These are phyloP conservation scores for Acrobasis consociella DNA, from an alignment of 2,888 invertebrate species.

Conservation along the genomic window DNA sequence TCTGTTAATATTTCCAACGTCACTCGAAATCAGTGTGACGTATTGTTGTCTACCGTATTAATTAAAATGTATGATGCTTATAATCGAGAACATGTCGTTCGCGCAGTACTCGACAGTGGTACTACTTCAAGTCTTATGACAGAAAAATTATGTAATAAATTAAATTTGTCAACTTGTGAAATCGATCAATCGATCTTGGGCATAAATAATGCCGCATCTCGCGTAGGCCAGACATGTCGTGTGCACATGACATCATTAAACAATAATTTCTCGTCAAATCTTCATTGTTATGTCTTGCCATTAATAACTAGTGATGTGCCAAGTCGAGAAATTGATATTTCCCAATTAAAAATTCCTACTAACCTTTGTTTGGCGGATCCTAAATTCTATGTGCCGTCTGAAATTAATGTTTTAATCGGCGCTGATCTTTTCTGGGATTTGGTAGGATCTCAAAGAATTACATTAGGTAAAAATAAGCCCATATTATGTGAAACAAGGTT, in stretches of 20 bases:
- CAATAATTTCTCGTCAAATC: no score
- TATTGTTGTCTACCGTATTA: background rate
- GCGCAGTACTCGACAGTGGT: no score
- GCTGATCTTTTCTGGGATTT: background rate
- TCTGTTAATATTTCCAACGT: no score
- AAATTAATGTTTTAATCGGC: no score
- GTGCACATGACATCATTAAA: conserved; percentile 2
- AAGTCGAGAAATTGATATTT: no score
- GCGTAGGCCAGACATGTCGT: conserved; percentile 28
- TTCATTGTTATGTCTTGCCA: no score
- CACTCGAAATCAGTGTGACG: background rate
- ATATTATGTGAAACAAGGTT: conserved; percentile 4
- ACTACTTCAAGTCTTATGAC: no score
- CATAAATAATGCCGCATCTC: conserved; percentile 30
- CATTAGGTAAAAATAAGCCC: background rate
- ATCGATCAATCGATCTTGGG: conserved; percentile 29
- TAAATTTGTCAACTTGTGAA: conserved; percentile 23
- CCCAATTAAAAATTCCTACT: background rate
- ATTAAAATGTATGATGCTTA: background rate
- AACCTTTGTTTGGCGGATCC: background rate
- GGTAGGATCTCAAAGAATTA: conserved; percentile 2
- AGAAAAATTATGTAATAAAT: conserved; percentile 9
- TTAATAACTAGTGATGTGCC: no score
- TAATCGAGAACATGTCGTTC: background rate
- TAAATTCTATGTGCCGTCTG: no score